phyloP scores from a whole-genome alignment of 2,113 vertebrate species.

The Leucopsar rothschildi region DNA sequence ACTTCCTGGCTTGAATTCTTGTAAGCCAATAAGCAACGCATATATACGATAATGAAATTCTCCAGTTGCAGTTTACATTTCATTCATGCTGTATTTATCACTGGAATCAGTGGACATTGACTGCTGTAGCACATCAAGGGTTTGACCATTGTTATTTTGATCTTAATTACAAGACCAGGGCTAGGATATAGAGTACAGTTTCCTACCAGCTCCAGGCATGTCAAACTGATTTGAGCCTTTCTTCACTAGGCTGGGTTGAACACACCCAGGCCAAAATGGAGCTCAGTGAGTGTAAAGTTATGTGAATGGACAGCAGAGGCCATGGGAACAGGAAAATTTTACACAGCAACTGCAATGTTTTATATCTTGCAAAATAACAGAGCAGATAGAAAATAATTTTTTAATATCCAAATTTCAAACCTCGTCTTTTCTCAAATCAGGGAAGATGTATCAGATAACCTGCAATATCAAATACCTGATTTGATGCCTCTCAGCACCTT shows the following conservation, averaged over 20 bases:
- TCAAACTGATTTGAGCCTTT: neutral
- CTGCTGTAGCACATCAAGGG: neutral
- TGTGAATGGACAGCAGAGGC: neutral
- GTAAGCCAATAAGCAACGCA: neutral
- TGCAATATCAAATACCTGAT: neutral
- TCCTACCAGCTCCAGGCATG: neutral
- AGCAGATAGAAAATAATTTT: neutral
- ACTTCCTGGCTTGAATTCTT: neutral
- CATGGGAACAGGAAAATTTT: neutral
- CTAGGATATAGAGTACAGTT: neutral
- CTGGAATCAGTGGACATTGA: neutral
- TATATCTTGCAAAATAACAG: neutral
- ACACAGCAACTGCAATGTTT: neutral
- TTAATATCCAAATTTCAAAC: neutral
- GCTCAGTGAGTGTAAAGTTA: neutral
- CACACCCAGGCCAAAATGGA: neutral
- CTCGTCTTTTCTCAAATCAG: constrained; percentile 39
- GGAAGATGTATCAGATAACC: constrained; percentile 2
- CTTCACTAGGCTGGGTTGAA: neutral
- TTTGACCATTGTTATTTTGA: neutral
- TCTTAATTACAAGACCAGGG: neutral
- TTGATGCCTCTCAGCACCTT: neutral
- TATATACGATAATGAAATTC: neutral
- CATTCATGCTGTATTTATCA: neutral
- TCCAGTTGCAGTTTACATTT: neutral